phyloP scores from a whole-genome alignment of 2,888 invertebrate genomes.

The Philereme vetulata region DNA sequence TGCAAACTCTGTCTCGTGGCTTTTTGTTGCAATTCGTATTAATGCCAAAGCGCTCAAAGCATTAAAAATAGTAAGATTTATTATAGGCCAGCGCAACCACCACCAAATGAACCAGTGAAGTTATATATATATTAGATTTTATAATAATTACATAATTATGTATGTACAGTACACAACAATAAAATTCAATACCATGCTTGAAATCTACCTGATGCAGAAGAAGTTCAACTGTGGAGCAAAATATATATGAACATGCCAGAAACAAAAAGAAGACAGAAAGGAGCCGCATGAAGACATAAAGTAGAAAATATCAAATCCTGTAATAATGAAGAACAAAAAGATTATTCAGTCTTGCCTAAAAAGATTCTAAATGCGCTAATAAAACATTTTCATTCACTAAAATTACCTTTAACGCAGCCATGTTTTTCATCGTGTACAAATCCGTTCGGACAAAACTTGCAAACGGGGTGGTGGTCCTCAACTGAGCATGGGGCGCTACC shows the following conservation, averaged over 20 bases:
- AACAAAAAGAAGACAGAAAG: constrained; percentile 73
- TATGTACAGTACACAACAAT: constrained; percentile 62
- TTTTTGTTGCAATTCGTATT: constrained; percentile 72
- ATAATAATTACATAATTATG: constrained; percentile 49
- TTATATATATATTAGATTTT: constrained; percentile 54
- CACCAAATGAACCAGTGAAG: constrained; percentile 67
- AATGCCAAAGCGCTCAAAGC: constrained; percentile 67
- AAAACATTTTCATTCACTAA: constrained; percentile 55
- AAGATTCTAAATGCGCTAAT: constrained; percentile 65
- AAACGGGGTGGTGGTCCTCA: constrained; percentile 96
- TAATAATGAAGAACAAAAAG: constrained; percentile 80
- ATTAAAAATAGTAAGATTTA: constrained; percentile 54
- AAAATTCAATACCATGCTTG: constrained; percentile 62
- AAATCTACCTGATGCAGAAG: constrained; percentile 78
- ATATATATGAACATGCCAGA: constrained; percentile 77
- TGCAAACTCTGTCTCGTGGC: constrained; percentile 82
- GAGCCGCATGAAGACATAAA: constrained; percentile 78
- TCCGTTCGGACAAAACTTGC: constrained; percentile 98
- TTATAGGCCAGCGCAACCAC: constrained; percentile 55
- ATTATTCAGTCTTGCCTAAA: constrained; percentile 77
- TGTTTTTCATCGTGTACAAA: constrained; percentile 95
- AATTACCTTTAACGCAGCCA: constrained; percentile 98
- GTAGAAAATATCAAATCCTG: constrained; percentile 82
- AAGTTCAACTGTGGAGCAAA: constrained; percentile 76
- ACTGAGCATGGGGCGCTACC: constrained; percentile 96